Evolutionary conservation across 2,113 vertebrate genomes (phyloP).

Genomic region (Xerus inauris): DNA sequence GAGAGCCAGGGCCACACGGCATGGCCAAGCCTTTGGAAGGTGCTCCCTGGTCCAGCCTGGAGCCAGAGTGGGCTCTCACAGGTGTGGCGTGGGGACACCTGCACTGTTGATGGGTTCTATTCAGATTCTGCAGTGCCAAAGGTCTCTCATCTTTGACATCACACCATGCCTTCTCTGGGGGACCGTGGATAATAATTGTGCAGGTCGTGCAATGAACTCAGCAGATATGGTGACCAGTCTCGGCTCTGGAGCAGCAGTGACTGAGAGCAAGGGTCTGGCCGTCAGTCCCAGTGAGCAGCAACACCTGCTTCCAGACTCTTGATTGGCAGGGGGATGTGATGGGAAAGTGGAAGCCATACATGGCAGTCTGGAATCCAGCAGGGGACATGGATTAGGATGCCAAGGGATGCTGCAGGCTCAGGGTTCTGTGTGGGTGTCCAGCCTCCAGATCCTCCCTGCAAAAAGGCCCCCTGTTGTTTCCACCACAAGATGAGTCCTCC

Average conservation of each 20-base stretch:
- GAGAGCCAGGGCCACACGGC: background rate
- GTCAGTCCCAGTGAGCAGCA: background rate
- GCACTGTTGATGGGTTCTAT: background rate
- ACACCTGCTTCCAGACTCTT: background rate
- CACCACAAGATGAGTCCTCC: too few relatives aligned
- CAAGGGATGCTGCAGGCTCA: too few relatives aligned
- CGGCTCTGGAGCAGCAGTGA: background rate
- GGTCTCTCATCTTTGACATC: background rate
- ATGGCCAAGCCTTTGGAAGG: accelerated
- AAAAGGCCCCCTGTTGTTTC: background rate
- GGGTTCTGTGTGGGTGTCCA: background rate
- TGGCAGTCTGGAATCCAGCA: background rate
- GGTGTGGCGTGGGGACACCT: background rate
- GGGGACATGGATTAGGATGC: background rate
- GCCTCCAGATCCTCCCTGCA: background rate
- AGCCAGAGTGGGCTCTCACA: background rate
- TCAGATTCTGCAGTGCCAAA: background rate
- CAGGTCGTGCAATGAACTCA: accelerated
- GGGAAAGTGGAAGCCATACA: background rate
- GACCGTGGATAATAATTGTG: accelerated
- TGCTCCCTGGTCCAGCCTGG: background rate
- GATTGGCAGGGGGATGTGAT: too few relatives aligned
- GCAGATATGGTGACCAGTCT: background rate
- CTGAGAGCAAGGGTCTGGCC: background rate
- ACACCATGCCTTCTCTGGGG: too few relatives aligned